Evolutionary conservation across 1,140 invertebrate genomes (phyloP), one percentile per base, ranked within the genome.

Genomic region (Drosophila watanabei): DNA sequence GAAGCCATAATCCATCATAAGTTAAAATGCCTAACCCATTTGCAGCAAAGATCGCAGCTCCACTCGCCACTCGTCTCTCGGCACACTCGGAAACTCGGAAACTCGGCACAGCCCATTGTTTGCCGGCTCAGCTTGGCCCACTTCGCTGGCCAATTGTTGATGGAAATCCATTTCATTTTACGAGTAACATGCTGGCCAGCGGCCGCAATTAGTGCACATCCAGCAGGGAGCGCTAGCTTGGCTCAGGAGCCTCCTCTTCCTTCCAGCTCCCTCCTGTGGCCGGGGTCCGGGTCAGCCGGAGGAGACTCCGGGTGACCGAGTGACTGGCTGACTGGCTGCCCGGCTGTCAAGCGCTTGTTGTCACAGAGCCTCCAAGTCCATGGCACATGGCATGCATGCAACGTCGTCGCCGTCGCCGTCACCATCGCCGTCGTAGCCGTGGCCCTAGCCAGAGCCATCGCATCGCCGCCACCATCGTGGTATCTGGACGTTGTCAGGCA

Each of bases 141-240:
- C 16, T 41, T 60, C 75, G 65, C 45, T 62, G 76, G 71, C 81
- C 88, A 91, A 91, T 91, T 91, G 83, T 77, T 92, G 85, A 90
- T 78, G 82, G 77, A 92, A 92, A 92, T 90, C 86, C 90, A 92
- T 92, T 92, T 89, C 80, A 92, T 92, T 92, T 92, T 92, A 57
- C 54, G 54, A 57, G 54, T 57, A 90, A 91, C 91, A 84, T 92
- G 82, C 75, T 89, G 89, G 70, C 54, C 65, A 75, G 46, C 56
- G 75, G 64, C 78, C 90, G 88, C 90, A 92, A 92, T 92, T 92
- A 92, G 90, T 92, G 82, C 90, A 78, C 75, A 90, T 62, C 77
- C 76, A 82, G 51, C 52, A 56, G 57, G 62, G 56, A 76, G 62
- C 71, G 65, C 71, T 89, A 76, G 71, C 82, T 83, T 71, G 72